Evolutionary conservation across 2,888 invertebrate species (phyloP), one percentile per base, ranked within the genome.

Genomic region (Malthinus seriepunctatus): DNA sequence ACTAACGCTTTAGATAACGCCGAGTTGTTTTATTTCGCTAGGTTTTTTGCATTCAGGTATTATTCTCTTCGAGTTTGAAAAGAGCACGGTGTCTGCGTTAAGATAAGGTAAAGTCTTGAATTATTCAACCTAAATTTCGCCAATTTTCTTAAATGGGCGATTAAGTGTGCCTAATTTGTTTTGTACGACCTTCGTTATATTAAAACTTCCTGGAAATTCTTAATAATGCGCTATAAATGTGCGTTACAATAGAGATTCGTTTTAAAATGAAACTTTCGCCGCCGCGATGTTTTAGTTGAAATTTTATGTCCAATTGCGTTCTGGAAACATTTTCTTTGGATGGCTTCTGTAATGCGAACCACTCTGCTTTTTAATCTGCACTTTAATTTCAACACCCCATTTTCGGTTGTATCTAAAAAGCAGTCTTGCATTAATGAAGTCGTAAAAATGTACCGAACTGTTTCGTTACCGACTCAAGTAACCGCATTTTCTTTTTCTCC

Each of bases 91-190:
- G 56, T 52, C 53, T 54, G 61, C 73, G 68, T 71, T 71, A 70
- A 76, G 77, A 77, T 76, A 78, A 78, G 78, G 77, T 77, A 77
- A 77, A 76, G 75, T 75, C 75, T 71, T 69, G 74, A 77, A 78
- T 78, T 78, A 78, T 77, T 75, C 74, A 73, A 72, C 73, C 72
- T 73, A 73, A 77, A 77, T 77, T 78, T 75, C 73, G 71, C 76
- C 76, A 77, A 78, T 77, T 78, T 78, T 75, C 78, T 73, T 70
- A 74, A 78, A 78, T 74, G 76, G 77, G 66, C 71, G 76, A 76
- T 77, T 78, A 77, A 76, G 73, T 75, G 76, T 73, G 73, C 71
- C 76, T 77, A 78, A 78, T 78, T 78, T 78, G 77, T 78, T 78
- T 77, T 76, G 69, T 73, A 70, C 71, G 69, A 65, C 66, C 67